A percentile compares a stretch with the other conserved stretches of the same genome.
These are phyloP conservation scores for Dicroscelio sp. DNA, from an alignment of 2,888 invertebrate species.

Conservation along the genomic window DNA sequence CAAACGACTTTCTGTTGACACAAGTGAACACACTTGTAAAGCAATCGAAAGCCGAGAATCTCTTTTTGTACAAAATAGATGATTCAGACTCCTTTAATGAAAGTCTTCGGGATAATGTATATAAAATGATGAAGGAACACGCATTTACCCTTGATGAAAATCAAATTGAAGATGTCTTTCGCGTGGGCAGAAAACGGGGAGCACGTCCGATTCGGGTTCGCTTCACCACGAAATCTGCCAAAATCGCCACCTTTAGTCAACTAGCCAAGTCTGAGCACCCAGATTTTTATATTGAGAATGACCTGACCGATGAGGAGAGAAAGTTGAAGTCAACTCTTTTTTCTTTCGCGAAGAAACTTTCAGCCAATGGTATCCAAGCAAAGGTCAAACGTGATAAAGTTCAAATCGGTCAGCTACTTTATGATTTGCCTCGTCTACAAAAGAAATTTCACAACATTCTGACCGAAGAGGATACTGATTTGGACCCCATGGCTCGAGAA, in stretches of 20 bases:
- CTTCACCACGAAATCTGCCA: background rate
- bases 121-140: too few relatives aligned
- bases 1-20: conserved; percentile 26
- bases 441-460: conserved; percentile 2
- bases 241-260: background rate
- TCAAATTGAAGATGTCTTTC: too few relatives aligned
- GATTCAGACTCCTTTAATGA: too few relatives aligned
- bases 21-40: conserved; percentile 39
- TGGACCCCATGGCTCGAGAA: background rate
- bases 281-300: conserved; percentile 24
- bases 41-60: too few relatives aligned
- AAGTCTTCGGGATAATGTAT: too few relatives aligned
- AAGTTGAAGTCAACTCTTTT: background rate
- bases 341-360: background rate
- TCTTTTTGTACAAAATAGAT: too few relatives aligned
- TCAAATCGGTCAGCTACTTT: background rate
- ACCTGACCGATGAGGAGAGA: conserved; percentile 12
- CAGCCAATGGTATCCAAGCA: background rate
- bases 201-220: background rate
- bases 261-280: conserved; percentile 16
- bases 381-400: conserved; percentile 15
- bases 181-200: background rate
- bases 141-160: too few relatives aligned
- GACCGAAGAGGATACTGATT: background rate
- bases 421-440: background rate